Evolutionary conservation across 2,888 invertebrate genomes (phyloP).

Genomic region (Adineta ricciae): DNA sequence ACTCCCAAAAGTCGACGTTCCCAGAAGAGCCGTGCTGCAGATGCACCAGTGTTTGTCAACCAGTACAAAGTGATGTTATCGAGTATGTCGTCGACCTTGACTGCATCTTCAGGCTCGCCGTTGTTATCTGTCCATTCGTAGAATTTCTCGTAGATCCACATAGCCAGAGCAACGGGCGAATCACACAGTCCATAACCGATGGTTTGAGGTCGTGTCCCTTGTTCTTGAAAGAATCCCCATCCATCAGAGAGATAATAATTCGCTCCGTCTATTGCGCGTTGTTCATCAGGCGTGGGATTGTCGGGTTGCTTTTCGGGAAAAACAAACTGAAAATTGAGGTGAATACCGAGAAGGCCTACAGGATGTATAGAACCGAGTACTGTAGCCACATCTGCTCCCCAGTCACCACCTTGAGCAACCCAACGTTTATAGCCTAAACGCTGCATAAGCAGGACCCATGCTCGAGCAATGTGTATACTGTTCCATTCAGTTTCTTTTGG

Average conservation of each 20-base stretch:
- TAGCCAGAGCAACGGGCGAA: conserved; percentile 66
- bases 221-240: conserved; percentile 58
- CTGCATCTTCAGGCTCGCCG: conserved; percentile 50
- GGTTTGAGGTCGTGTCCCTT: conserved; percentile 78
- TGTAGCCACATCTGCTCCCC: conserved; percentile 62
- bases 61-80: conserved; percentile 76
- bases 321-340: too few relatives aligned
- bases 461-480: conserved; percentile 44
- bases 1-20: conserved; percentile 51
- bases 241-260: neutral
- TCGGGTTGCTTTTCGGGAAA: too few relatives aligned
- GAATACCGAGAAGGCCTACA: too few relatives aligned
- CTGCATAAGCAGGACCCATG: conserved; percentile 61
- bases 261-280: too few relatives aligned
- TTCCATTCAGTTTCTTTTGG: conserved; percentile 49
- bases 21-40: conserved; percentile 65
- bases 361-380: neutral
- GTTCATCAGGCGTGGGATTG: too few relatives aligned
- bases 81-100: conserved; percentile 62
- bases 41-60: conserved; percentile 63
- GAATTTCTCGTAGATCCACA: conserved; percentile 80
- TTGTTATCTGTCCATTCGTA: conserved; percentile 60
- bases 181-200: conserved; percentile 63
- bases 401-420: conserved; percentile 70
- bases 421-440: conserved; percentile 59